Percentiles rank a stretch among this genome's conserved stretches.
Evolutionary conservation across 2,113 vertebrate species (phyloP).

Genomic region (Protobothrops mucrosquamatus): DNA sequence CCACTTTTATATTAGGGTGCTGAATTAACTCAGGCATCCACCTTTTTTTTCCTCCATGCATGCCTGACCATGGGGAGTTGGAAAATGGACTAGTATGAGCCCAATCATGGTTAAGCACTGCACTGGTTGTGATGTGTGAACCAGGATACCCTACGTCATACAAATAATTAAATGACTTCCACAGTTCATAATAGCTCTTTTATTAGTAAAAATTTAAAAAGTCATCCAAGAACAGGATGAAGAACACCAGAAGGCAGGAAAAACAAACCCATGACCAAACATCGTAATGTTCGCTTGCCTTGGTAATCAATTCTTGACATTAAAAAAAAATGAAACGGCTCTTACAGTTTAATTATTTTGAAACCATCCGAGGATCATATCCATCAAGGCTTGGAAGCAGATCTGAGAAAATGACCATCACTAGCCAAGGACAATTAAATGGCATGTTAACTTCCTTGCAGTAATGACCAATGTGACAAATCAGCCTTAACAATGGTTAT

Average conservation of each 20-base stretch:
- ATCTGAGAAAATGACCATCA: background rate
- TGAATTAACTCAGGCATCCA: background rate
- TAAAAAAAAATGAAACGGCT: background rate
- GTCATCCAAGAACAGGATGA: slow-evolving; percentile 39
- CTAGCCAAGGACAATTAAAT: background rate
- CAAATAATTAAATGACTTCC: background rate
- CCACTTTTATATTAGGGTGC: background rate
- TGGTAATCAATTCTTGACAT: slow-evolving; percentile 34
- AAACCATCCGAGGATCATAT: background rate
- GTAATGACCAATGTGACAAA: slow-evolving; percentile 29
- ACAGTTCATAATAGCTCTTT: slow-evolving; percentile 46
- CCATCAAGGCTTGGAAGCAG: background rate
- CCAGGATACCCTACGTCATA: background rate
- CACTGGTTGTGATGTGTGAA: background rate
- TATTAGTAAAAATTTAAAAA: slow-evolving; percentile 64
- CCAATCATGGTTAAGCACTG: background rate
- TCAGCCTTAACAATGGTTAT: slow-evolving; percentile 30
- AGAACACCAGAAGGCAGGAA: slow-evolving; percentile 56
- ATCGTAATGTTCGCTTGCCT: slow-evolving; percentile 36
- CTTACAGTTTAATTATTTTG: background rate
- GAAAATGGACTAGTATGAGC: background rate
- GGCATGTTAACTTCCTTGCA: background rate
- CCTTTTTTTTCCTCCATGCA: too few relatives aligned
- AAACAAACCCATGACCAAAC: slow-evolving; percentile 50
- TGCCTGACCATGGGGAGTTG: background rate